A percentile compares a stretch with the other conserved stretches of the same genome.
Evolutionary conservation across 2,797 vertebrate species (phyloP).

Genomic region (Darevskia mixta): DNA sequence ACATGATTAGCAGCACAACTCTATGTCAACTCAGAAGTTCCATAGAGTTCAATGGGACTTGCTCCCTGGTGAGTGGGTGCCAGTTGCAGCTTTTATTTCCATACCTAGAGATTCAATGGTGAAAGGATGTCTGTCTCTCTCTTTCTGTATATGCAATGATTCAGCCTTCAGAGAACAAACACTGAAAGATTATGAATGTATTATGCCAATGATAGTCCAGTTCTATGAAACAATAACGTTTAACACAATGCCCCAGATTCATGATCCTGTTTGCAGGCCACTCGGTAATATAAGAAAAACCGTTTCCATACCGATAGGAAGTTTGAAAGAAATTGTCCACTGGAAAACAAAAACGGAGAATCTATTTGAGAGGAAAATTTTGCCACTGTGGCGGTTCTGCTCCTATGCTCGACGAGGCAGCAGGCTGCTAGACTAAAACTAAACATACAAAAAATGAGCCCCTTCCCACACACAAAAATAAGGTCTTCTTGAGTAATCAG

Average conservation of each 20-base stretch:
- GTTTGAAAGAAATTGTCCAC: constrained; percentile 71
- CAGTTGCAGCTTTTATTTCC: background rate
- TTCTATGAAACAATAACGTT: constrained; percentile 73
- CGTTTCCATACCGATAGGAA: constrained; percentile 74
- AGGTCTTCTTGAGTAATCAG: constrained; percentile 26
- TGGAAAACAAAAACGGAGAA: constrained; percentile 74
- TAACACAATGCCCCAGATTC: constrained; percentile 67
- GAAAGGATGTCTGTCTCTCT: background rate
- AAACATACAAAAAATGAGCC: background rate
- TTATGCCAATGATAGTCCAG: constrained; percentile 72
- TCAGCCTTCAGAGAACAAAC: constrained; percentile 77
- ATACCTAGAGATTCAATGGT: constrained; percentile 20
- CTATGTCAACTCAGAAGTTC: background rate
- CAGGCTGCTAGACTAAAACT: constrained; percentile 13
- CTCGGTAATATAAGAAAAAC: constrained; percentile 69
- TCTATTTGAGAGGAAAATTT: constrained; percentile 55
- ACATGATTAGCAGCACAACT: background rate
- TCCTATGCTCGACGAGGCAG: constrained; percentile 37
- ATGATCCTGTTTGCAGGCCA: constrained; percentile 72
- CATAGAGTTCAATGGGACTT: background rate
- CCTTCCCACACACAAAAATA: constrained; percentile 2
- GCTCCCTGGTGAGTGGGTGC: background rate
- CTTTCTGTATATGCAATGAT: constrained; percentile 21
- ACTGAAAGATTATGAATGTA: constrained; percentile 47
- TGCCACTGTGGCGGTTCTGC: constrained; percentile 29